Evolutionary conservation across 2,797 vertebrate genomes (phyloP).

Genomic region (Fistularia tabacaria): DNA sequence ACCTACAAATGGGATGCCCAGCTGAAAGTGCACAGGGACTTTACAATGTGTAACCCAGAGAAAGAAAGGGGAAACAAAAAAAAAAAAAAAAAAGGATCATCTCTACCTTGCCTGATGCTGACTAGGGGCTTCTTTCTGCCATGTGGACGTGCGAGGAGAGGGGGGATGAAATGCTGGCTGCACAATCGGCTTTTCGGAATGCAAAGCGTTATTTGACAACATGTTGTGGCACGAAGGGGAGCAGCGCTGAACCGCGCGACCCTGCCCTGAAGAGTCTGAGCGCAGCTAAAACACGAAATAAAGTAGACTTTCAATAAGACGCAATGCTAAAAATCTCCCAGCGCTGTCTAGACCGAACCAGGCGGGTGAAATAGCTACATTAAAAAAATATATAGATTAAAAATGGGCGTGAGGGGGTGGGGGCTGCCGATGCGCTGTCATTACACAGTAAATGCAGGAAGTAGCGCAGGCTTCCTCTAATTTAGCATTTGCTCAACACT

Average conservation of each 20-base stretch:
- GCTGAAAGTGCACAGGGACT: constrained; percentile 22
- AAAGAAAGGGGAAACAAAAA: not conserved
- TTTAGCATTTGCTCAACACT: constrained; percentile 30
- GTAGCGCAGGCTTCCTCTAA: constrained; percentile 49
- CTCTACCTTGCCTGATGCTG: no score
- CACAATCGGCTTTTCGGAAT: constrained; percentile 39
- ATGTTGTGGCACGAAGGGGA: constrained; percentile 42
- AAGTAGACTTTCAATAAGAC: not conserved
- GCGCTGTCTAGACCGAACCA: not conserved
- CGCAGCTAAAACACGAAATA: not conserved
- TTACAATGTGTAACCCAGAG: constrained; percentile 34
- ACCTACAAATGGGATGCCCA: constrained; percentile 46
- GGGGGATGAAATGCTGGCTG: not conserved
- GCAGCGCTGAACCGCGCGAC: constrained; percentile 2
- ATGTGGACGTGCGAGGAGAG: not conserved
- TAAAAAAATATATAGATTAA: not conserved
- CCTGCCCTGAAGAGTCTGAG: not conserved
- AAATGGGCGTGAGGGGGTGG: constrained; percentile 25
- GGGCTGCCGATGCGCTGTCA: constrained; percentile 30
- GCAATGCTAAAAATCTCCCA: not conserved
- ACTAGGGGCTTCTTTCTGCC: no score
- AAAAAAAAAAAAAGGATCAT: not conserved
- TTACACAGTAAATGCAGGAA: constrained; percentile 57
- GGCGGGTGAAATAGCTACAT: not conserved
- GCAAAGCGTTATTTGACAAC: constrained; percentile 38